A percentile compares a stretch with the other conserved stretches of the same genome.
phyloP scores from a whole-genome alignment of 1,140 invertebrate genomes.

The Drosophila pandora region DNA sequence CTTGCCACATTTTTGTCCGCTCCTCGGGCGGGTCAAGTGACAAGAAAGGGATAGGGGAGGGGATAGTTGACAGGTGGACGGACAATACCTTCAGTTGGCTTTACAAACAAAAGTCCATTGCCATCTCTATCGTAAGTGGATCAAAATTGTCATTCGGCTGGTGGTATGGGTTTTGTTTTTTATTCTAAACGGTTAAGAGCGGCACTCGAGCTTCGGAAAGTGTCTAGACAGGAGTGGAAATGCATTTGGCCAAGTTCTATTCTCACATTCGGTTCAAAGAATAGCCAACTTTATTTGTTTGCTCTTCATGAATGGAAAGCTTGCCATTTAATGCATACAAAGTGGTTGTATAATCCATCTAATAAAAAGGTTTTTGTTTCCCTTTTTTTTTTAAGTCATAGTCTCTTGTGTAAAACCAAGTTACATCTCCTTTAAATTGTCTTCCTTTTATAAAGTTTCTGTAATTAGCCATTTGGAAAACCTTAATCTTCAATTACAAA shows the following conservation, averaged over 20 bases:
- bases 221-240: slow-evolving; percentile 44
- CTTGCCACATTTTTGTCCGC: slow-evolving; percentile 29
- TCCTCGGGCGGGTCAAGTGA: slow-evolving; percentile 21
- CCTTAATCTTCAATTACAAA: slow-evolving; percentile 13
- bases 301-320: slow-evolving; percentile 3
- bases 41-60: neutral
- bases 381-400: neutral
- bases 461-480: neutral
- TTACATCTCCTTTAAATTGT: too few species aligned
- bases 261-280: neutral
- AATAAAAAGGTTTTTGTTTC: neutral
- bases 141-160: slow-evolving; percentile 1
- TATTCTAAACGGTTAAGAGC: slow-evolving; percentile 12
- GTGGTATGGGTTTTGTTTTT: slow-evolving; percentile 5
- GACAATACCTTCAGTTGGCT: slow-evolving; percentile 18
- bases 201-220: slow-evolving; percentile 11
- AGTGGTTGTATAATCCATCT: neutral
- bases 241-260: slow-evolving; percentile 28
- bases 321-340: neutral
- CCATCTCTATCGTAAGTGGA: slow-evolving; percentile 22
- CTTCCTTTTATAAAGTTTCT: neutral
- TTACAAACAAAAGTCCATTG: slow-evolving; percentile 24
- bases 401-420: too few species aligned
- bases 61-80: slow-evolving; percentile 20
- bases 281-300: slow-evolving; percentile 1